Conservation (phyloP, 2,797 vertebrate genomes). For the Enteromius thamalakanensis region DNA sequence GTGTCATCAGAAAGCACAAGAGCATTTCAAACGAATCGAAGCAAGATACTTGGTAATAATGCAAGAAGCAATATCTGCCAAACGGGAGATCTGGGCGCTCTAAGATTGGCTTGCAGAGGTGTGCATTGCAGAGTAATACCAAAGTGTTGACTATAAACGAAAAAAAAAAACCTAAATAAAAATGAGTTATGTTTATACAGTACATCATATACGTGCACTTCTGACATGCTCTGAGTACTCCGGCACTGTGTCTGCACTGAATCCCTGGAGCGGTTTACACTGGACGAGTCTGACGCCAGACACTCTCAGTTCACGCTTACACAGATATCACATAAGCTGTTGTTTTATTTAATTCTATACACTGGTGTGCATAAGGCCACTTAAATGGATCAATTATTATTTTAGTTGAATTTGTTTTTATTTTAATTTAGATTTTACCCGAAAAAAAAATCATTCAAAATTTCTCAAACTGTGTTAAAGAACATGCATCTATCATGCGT, state of each 20-base stretch:
- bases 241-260: slow-evolving; percentile 39
- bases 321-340: background rate
- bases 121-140: slow-evolving; percentile 69
- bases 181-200: slow-evolving; percentile 42
- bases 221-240: slow-evolving; percentile 41
- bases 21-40: background rate
- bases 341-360: background rate
- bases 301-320: background rate
- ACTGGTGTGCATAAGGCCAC: background rate
- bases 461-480: background rate
- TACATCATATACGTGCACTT: slow-evolving; percentile 49
- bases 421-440: background rate
- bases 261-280: background rate
- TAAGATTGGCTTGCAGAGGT: slow-evolving; percentile 56
- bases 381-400: background rate
- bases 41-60: slow-evolving; percentile 50
- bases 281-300: background rate
- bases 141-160: slow-evolving; percentile 66
- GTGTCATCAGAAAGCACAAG: slow-evolving; percentile 21
- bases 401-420: too few species aligned
- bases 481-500: background rate
- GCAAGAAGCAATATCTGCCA: slow-evolving; percentile 60
- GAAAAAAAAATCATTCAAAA: background rate
- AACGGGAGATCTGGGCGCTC: slow-evolving; percentile 14
- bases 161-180: slow-evolving; percentile 36